Evolutionary conservation across 1,140 invertebrate genomes (phyloP), one percentile per base, ranked within the genome.

Genomic region (Aphidius ervi): DNA sequence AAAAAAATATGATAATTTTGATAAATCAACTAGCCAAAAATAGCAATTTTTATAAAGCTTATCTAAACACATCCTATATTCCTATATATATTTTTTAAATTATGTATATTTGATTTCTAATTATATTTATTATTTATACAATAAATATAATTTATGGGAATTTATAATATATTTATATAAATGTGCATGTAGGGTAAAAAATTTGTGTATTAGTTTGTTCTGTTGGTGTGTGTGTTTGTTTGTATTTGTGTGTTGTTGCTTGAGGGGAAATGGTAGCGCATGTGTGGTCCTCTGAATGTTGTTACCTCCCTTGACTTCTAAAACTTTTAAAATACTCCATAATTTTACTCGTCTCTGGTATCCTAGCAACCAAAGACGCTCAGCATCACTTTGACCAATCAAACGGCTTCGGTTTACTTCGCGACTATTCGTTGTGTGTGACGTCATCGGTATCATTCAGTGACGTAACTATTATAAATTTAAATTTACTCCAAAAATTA

Each of bases 201-300:
- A 58, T 59, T 58, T n/a, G 16, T 16, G 16, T 16, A 16, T 16
- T 16, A 16, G 16, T 16, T 16, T 31, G n/a, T 54, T n/a, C n/a
- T n/a, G n/a, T n/a, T n/a, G n/a, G n/a, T n/a, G n/a, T n/a, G n/a
- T n/a, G n/a, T n/a, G n/a, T n/a, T n/a, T n/a, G 40, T 48, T 61
- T 70, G 72, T 74, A 69, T 72, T 65, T 69, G 71, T 75, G 72
- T 77, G 74, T 77, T 77, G 75, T 77, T 77, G 75, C 74, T 76
- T 68, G 70, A 73, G 74, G 75, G 75, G 73, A 76, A 76, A 75
- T 77, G 74, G 75, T 74, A 75, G 69, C 73, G 74, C 75, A 74
- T 76, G 75, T 76, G 75, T 76, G 75, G 75, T 77, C 74, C 70
- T 67, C 66, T 67, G 68, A 31, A 31, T 71, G 69, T 69, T 56